phyloP scores from a whole-genome alignment of 2,113 vertebrate genomes.

The Glaucidium brasilianum region DNA sequence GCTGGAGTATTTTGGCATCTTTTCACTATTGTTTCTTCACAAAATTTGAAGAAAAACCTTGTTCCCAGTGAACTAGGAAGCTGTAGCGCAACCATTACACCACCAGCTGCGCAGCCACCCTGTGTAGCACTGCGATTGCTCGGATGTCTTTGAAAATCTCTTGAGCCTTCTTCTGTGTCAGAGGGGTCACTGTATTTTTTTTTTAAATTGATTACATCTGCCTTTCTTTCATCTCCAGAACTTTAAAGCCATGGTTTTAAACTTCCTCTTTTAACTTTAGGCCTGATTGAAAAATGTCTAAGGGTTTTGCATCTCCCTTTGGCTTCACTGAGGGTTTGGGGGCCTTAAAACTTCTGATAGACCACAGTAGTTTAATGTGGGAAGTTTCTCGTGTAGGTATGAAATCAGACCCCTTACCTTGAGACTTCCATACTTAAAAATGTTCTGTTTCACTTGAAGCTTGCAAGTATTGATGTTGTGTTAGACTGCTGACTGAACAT shows the following conservation, averaged over 20 bases:
- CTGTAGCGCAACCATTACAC: not conserved
- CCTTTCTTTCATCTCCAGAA: not conserved
- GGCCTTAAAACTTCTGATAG: not conserved
- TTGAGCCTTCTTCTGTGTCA: not conserved
- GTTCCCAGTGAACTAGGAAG: not conserved
- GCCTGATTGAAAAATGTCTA: not conserved
- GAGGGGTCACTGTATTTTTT: not conserved
- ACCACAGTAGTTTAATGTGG: not conserved
- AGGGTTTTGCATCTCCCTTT: not conserved
- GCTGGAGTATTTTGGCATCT: not conserved
- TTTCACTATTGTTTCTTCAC: slow-evolving; percentile 29
- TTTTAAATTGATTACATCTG: not conserved
- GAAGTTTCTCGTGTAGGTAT: not conserved
- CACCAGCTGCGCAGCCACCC: not conserved
- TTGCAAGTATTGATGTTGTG: not conserved
- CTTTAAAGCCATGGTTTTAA: not conserved
- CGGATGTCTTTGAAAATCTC: not conserved
- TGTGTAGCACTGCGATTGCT: accelerated
- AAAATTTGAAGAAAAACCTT: not conserved
- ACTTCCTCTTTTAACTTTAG: not conserved
- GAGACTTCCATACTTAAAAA: not conserved
- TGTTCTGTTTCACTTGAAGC: not conserved
- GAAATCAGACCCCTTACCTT: not conserved
- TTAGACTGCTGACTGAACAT: not conserved
- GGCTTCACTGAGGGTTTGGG: not conserved